Evolutionary conservation across 2,888 invertebrate species (phyloP), one percentile per base, ranked within the genome.

Genomic region (Ariolimax columbianus): DNA sequence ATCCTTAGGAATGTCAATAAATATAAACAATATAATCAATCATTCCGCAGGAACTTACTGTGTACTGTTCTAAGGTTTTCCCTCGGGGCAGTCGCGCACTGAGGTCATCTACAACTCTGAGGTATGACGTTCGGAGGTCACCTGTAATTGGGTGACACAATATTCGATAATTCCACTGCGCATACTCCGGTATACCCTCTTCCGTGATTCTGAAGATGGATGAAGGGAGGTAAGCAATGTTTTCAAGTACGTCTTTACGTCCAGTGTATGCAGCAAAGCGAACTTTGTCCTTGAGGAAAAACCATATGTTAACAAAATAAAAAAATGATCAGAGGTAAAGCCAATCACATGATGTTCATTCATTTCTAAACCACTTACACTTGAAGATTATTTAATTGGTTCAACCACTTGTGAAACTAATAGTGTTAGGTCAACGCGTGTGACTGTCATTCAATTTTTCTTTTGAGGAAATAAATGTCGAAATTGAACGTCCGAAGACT

Each of bases 181-280:
- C 90, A 77, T 86, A 89, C 59, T 87, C 86, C 0, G 88, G 85
- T 6, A 77, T 80, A 9, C 88, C 90, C 0, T 51, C 43, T 33
- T 82, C 68, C 38, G 90, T 79, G n/a, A 89, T 82, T 75, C 89
- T 84, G 40, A 88, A 84, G 78, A 92, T 90, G 3, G 89, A 90
- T n/a, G 90, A 91, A 4, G 92, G 92, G 0, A 92, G 89, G 84
- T 88, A 91, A n/a, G 91, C 90, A 83, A 86, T 89, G 82, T 92
- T 91, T 81, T 92, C 92, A 19, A 82, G 70, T 40, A 85, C 83
- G 78, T 86, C 89, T 86, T 91, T 91, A 17, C 87, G 87, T 0
- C 92, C 92, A 6, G 91, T 89, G 77, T 90, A 89, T 1, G 91
- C 89, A n/a, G 88, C 89, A 73, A 78, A 91, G 40, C 91, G 87